Evolutionary conservation across 2,113 vertebrate genomes (phyloP), one percentile per base, ranked within the genome.

Genomic region (Tyto alba): DNA sequence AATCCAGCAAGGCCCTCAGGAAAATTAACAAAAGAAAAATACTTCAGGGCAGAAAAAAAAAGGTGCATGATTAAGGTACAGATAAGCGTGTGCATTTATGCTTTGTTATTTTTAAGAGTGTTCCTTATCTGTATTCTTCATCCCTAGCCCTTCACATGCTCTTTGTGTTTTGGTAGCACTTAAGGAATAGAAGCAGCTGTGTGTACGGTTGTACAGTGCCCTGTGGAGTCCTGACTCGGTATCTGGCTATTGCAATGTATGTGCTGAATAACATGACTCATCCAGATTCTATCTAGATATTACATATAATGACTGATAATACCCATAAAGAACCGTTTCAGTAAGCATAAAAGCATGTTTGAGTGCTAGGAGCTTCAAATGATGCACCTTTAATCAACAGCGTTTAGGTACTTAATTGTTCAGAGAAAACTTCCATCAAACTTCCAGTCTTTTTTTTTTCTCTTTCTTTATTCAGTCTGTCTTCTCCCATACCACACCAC

Each of bases 171-270:
- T 20, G 38, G 34, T 23, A 53, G 43, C 11, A 7, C 72, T 45
- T 18, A 32, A 57, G 62, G 36, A 30, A 0, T 4, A n/a, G 60
- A 32, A 88, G 76, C 2, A 47, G 36, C 56, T 64, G 26, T 6
- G 26, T 6, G n/a, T 18, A 0, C 45, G 66, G 52, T 34, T 82
- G 66, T 50, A 6, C 40, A 53, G 53, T 34, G 56, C 41, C 22
- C 38, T 4, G 20, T 29, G 26, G 47, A 60, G 43, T 29, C 48
- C 76, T 57, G 41, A 22, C 45, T 45, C 7, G 2, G 23, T 34
- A 9, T 12, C 36, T 63, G 59, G 29, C 9, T 77, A 1, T 72
- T 12, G 3, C 19, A 41, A 1, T 4, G 29, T 16, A 1, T 14
- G 30, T 20, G 9, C 43, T 89, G 17, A 87, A 95, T 72, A 88